These are phyloP conservation scores for Dicranocentrus wangi DNA, from an alignment of 2,888 invertebrate species.

Conservation along the genomic window DNA sequence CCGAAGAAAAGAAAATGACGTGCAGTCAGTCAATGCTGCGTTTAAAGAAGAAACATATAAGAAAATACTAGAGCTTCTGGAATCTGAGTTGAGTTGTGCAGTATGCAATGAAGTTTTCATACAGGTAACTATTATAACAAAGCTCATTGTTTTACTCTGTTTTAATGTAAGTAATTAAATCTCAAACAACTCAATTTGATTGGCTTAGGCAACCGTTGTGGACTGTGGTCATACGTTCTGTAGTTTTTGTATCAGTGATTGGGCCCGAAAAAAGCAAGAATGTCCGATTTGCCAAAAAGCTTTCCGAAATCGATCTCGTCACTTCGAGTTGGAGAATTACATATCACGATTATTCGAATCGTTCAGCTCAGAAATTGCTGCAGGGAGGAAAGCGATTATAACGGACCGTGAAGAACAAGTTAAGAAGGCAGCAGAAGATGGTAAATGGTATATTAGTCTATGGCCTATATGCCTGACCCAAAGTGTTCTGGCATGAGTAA, in stretches of 20 bases:
- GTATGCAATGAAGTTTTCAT: conserved; percentile 86
- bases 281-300: conserved; percentile 82
- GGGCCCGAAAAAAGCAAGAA: conserved; percentile 82
- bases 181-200: background rate
- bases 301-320: conserved; percentile 78
- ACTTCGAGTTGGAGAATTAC: conserved; percentile 82
- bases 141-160: background rate
- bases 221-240: conserved; percentile 87
- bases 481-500: too few species aligned
- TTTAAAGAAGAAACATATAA: conserved; percentile 73
- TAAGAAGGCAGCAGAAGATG: conserved; percentile 51
- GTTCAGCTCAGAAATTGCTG: conserved; percentile 42
- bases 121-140: conserved; percentile 74
- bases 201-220: conserved; percentile 78
- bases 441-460: conserved; percentile 15
- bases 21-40: conserved; percentile 59
- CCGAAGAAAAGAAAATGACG: conserved; percentile 63
- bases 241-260: conserved; percentile 81
- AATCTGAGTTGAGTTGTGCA: conserved; percentile 83
- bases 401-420: conserved; percentile 73
- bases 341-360: conserved; percentile 81
- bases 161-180: conserved; percentile 10
- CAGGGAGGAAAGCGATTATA: conserved; percentile 78
- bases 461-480: too few species aligned
- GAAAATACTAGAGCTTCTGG: conserved; percentile 79